Conservation (phyloP, 2,888 invertebrate species). For the Stictocephala bisonia region DNA sequence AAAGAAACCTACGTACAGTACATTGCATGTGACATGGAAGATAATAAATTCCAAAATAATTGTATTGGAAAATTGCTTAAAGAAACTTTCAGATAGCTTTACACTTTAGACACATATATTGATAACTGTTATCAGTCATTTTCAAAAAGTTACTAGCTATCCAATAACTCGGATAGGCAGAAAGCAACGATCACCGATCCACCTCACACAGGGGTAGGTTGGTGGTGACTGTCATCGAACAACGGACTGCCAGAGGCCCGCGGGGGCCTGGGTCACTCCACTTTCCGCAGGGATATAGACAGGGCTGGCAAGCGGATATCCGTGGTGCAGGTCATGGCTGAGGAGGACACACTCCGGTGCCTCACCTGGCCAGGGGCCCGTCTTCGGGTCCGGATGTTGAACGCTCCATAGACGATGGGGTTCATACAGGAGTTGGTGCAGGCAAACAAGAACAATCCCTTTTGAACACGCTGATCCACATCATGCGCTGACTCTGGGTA, state of each 20-base stretch:
- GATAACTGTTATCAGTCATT: too few relatives aligned
- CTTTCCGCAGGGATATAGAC: conserved; percentile 51
- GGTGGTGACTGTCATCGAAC: not conserved
- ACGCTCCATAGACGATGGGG: conserved; percentile 94
- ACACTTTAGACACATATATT: too few relatives aligned
- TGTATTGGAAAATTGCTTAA: too few relatives aligned
- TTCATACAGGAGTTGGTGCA: conserved; percentile 97
- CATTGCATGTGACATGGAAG: too few relatives aligned
- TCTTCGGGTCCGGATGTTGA: conserved; percentile 74
- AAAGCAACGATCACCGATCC: too few relatives aligned
- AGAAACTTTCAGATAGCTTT: too few relatives aligned
- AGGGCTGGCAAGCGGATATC: conserved; percentile 53
- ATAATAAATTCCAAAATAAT: too few relatives aligned
- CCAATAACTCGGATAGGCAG: too few relatives aligned
- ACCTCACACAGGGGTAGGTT: not conserved
- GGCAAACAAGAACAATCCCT: conserved; percentile 91
- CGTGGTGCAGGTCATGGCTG: conserved; percentile 56
- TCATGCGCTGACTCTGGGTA: conserved; percentile 76
- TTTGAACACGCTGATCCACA: conserved; percentile 83
- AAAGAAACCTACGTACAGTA: too few relatives aligned
- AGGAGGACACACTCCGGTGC: conserved; percentile 62
- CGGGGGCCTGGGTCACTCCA: conserved; percentile 49
- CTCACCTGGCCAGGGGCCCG: conserved; percentile 63
- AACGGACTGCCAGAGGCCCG: not conserved
- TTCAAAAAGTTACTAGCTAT: too few relatives aligned